These are phyloP conservation scores for Metalampra italica DNA, from an alignment of 2,888 invertebrate genomes.

Conservation along the genomic window DNA sequence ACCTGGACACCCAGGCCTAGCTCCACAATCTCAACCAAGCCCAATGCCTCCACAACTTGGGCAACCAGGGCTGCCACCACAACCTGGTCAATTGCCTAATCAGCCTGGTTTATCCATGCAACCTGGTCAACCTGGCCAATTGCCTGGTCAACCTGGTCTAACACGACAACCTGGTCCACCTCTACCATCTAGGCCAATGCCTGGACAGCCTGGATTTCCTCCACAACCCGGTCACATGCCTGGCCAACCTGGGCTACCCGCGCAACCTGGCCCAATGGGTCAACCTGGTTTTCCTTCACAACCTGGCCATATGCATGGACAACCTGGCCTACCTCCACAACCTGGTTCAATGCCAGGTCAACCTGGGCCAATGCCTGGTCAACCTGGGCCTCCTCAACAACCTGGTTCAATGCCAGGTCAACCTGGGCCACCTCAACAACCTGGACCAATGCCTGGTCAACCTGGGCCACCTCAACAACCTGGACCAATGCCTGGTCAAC, in stretches of 20 bases:
- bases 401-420: slow-evolving; percentile 21
- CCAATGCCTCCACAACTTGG: slow-evolving; percentile 24
- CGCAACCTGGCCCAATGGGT: slow-evolving; percentile 19
- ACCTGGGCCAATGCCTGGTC: slow-evolving; percentile 21
- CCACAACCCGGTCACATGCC: slow-evolving; percentile 10
- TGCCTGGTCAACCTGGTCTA: slow-evolving; percentile 21
- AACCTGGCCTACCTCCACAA: slow-evolving; percentile 29
- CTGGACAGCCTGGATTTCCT: slow-evolving; percentile 15
- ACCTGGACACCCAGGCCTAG: slow-evolving; percentile 22
- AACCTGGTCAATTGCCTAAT: slow-evolving; percentile 8
- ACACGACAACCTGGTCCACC: slow-evolving; percentile 25
- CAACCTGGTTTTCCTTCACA: slow-evolving; percentile 29
- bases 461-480: slow-evolving; percentile 25
- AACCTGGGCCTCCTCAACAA: slow-evolving; percentile 30
- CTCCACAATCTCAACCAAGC: slow-evolving; percentile 23
- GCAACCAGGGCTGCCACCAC: slow-evolving; percentile 13
- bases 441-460: slow-evolving; percentile 17
- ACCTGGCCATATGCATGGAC: slow-evolving; percentile 32
- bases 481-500: slow-evolving; percentile 13
- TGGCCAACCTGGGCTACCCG: slow-evolving; percentile 18
- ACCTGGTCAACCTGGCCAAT: slow-evolving; percentile 20
- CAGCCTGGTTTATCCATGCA: slow-evolving; percentile 21
- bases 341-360: slow-evolving; percentile 28
- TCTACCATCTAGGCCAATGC: slow-evolving; percentile 20
- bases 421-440: slow-evolving; percentile 24